Base-by-base conservation (phyloP, 2,797 vertebrate genomes). In the Acanthopagrus latus region DNA sequence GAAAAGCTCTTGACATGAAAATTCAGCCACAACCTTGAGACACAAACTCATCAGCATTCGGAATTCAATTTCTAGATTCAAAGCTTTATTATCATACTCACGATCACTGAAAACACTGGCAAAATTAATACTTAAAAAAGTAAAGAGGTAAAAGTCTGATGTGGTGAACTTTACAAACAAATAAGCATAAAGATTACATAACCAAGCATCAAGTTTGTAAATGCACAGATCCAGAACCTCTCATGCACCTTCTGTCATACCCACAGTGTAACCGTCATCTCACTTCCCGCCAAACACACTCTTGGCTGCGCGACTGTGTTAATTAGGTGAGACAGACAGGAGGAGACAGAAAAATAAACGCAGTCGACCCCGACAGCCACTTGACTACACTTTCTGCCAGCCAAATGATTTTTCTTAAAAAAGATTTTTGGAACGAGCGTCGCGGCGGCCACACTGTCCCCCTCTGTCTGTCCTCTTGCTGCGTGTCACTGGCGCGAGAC, bases 401-500 rank as follows among this genome's bases (percentile, higher is more conserved):
- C 72, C 74, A 64, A 79, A 75, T 71, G 74, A 86, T 27, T 74
- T 88, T 56, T 83, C 73, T 76, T 64, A 69, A 46, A 65, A 65
- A 64, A 63, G 74, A 83, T 70, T 78, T 78, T 81, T 88, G 84
- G 89, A 67, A 83, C 73, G 54, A 74, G 88, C n/a, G 81, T 84
- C 86, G 72, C 81, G 21, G 64, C 65, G 64, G 84, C 86, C 90
- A 85, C 76, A 80, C 83, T 89, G 86, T 90, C 89, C 80, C 80
- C 82, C 81, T 77, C 84, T 88, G 87, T 88, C 85, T 88, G 86
- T 92, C 80, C 71, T 43, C 86, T 88, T 75, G 88, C 91, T 88
- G 88, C 43, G 81, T 88, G 89, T 91, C 89, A 88, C 86, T 82
- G 10, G 83, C 77, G 83, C 67, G 21, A 86, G 91, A 91, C 91